Percentiles rank a stretch among this genome's conserved stretches.
phyloP scores from a whole-genome alignment of 2,888 invertebrate species.

The Eledone cirrhosa region DNA sequence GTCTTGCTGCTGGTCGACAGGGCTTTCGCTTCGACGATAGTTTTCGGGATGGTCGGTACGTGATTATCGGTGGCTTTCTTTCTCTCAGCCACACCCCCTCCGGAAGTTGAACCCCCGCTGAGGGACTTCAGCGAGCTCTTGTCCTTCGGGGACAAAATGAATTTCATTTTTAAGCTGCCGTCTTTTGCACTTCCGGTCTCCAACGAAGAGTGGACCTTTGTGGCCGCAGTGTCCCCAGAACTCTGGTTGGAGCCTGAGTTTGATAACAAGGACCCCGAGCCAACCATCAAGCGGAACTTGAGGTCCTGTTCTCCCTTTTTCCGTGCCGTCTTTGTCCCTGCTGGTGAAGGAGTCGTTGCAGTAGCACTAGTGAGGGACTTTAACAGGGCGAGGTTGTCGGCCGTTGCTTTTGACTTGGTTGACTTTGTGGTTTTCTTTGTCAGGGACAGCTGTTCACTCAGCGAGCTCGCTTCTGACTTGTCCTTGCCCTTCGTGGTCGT shows the following conservation, averaged over 20 bases:
- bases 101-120: neutral
- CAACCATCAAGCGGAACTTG: constrained; percentile 13
- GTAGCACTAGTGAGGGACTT: neutral
- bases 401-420: neutral
- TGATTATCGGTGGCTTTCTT: neutral
- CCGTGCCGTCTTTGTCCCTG: neutral
- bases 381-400: neutral
- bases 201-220: too few relatives aligned
- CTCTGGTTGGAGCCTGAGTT: constrained; percentile 22
- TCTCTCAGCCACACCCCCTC: neutral
- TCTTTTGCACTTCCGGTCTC: constrained; percentile 4
- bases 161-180: constrained; percentile 41
- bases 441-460: neutral
- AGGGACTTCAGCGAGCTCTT: neutral
- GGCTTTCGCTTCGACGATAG: neutral
- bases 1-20: constrained; percentile 8
- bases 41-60: constrained; percentile 5
- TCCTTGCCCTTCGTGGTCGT: constrained; percentile 35
- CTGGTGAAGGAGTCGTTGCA: too few relatives aligned
- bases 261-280: constrained; percentile 5
- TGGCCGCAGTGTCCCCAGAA: neutral
- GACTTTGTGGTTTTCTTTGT: neutral
- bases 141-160: constrained; percentile 39
- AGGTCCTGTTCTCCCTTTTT: neutral
- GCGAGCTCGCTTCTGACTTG: neutral